Percentiles rank a stretch among this genome's conserved stretches.
phyloP scores from a whole-genome alignment of 2,888 invertebrate species.

The Gordius sp. region DNA sequence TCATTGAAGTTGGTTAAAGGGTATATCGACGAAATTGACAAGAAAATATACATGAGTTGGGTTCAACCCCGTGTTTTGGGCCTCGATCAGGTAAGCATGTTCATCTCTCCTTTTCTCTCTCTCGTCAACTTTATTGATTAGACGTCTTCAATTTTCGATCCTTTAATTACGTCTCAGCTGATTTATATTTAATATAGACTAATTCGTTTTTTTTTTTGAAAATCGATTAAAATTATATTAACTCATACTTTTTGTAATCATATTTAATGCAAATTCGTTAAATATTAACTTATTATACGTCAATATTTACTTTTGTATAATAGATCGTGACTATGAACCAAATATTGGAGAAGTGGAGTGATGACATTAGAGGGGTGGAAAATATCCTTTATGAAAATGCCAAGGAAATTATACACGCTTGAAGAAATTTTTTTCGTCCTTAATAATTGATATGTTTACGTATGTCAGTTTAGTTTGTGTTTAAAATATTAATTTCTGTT shows the following conservation, averaged over 20 bases:
- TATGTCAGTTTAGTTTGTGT: too few relatives aligned
- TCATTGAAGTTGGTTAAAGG: constrained; percentile 69
- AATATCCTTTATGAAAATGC: constrained; percentile 44
- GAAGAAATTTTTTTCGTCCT: too few relatives aligned
- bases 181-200: too few relatives aligned
- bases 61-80: constrained; percentile 56
- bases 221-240: too few relatives aligned
- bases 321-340: constrained; percentile 46
- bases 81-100: constrained; percentile 33
- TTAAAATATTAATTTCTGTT: too few relatives aligned
- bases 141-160: too few relatives aligned
- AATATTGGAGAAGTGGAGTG: constrained; percentile 44
- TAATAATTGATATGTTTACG: too few relatives aligned
- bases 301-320: constrained; percentile 22
- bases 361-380: constrained; percentile 47
- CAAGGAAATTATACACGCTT: constrained; percentile 43
- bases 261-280: constrained; percentile 11
- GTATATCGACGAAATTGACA: constrained; percentile 35
- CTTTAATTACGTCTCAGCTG: too few relatives aligned
- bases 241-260: too few relatives aligned
- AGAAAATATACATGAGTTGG: constrained; percentile 51
- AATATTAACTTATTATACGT: neutral
- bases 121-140: too few relatives aligned
- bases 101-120: neutral
- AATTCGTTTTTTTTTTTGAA: too few relatives aligned